Conservation (phyloP, 2,113 vertebrate genomes). For the Grus americana region DNA sequence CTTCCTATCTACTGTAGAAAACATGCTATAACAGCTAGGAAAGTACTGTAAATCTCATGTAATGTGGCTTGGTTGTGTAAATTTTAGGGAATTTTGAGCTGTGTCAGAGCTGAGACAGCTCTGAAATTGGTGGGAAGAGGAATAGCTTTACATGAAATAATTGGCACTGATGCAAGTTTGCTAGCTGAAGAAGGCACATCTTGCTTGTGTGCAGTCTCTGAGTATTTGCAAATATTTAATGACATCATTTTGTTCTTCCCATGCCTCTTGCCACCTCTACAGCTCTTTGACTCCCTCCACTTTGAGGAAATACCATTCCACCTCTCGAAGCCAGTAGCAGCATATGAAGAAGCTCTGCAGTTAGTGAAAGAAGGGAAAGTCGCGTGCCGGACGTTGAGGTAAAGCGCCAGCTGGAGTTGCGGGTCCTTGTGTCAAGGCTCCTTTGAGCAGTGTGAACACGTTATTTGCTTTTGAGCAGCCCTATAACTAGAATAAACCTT, state of each 20-base stretch:
- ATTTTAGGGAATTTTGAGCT: not conserved
- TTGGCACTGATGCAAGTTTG: not conserved
- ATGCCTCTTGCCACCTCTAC: not conserved
- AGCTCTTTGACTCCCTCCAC: slow-evolving; percentile 89
- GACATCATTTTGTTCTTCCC: not conserved
- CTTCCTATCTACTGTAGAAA: not conserved
- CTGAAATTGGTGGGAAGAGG: not conserved
- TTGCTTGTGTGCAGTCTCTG: not conserved
- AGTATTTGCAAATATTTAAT: not conserved
- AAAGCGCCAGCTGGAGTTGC: not conserved
- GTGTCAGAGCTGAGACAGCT: not conserved
- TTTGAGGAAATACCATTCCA: slow-evolving; percentile 77
- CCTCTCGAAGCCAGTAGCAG: slow-evolving; percentile 83
- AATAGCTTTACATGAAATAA: not conserved
- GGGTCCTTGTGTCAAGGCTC: not conserved
- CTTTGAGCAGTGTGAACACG: not conserved
- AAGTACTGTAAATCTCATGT: not conserved
- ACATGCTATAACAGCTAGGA: not conserved
- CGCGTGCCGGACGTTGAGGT: slow-evolving; percentile 87
- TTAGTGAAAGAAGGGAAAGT: slow-evolving; percentile 84
- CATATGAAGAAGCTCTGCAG: slow-evolving; percentile 90
- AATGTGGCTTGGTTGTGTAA: not conserved
- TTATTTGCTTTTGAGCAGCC: not conserved
- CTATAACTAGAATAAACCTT: not conserved
- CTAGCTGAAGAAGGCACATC: not conserved